Evolutionary conservation across 2,113 vertebrate genomes (phyloP), one percentile per base, ranked within the genome.

Genomic region (Hipposideros armiger): DNA sequence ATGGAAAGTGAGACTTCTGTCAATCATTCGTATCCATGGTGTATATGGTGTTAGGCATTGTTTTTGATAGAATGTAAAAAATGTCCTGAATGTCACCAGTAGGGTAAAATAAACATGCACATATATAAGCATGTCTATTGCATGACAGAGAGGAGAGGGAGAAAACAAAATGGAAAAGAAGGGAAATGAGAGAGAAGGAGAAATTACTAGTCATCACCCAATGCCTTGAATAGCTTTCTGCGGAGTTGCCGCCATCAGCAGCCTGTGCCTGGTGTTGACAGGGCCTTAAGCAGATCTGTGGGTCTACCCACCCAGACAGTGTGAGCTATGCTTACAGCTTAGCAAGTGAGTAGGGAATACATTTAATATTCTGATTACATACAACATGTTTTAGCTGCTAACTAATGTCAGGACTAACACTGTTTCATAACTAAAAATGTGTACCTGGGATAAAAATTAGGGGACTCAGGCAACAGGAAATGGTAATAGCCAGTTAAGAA

Each of bases 381-480:
- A 11, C 20, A 95, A 2, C 20, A 90, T 82, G 96, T 78, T 81
- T 95, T 45, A 95, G 73, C 15, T 90, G 26, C 64, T 91, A 96
- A 90, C 67, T 87, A 58, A 76, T 64, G 28, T 47, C n/a, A 94
- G 70, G 32, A 76, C 67, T 87, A 91, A 82, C 24, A 88, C 50
- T 66, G 73, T 84, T 93, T 97, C n/a, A 69, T 73, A 96, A 90
- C 14, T 97, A 81, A 93, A 96, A 82, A 56, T 81, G 69, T 66
- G 13, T 66, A 58, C 26, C 26, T 95, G 77, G 67, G 91, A 81
- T 89, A 73, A 96, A 60, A 97, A 76, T 50, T 28, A 91, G 26
- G 5, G 45, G 54, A 91, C 92, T 72, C 82, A 90, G 94, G 81
- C 10, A 78, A 28, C 60, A 88, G 54, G 88, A 66, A 97, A 52